These are phyloP conservation scores for Laticauda laticaudata DNA, from an alignment of 2,113 vertebrate genomes.

Conservation along the genomic window DNA sequence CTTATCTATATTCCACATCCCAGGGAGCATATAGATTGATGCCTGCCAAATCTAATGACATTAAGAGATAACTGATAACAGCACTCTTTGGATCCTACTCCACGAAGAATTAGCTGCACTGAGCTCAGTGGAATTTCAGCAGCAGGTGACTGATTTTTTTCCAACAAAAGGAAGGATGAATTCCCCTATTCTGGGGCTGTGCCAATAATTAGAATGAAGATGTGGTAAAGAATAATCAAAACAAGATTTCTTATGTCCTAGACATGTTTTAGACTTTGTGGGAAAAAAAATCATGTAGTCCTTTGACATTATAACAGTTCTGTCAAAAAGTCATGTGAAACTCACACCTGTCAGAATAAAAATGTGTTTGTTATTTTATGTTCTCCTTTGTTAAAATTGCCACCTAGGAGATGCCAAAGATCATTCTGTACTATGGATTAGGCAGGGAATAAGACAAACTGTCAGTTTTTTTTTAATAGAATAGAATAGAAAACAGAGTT, in stretches of 20 bases:
- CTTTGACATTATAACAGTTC: slow-evolving; percentile 47
- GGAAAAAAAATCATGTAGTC: slow-evolving; percentile 41
- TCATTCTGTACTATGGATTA: slow-evolving; percentile 50
- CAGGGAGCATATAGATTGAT: background rate
- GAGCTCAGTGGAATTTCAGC: background rate
- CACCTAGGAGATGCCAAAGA: slow-evolving; percentile 53
- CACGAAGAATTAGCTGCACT: background rate
- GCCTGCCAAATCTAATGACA: background rate
- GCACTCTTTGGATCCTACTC: background rate
- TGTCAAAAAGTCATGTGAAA: slow-evolving; percentile 57
- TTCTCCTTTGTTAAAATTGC: slow-evolving; percentile 49
- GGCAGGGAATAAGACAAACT: slow-evolving; percentile 47
- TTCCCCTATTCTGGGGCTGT: background rate
- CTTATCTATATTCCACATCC: background rate
- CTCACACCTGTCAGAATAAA: slow-evolving; percentile 62
- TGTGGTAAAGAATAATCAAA: background rate
- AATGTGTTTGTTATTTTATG: background rate
- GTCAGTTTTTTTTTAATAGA: background rate
- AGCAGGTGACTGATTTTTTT: background rate
- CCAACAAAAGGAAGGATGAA: fast-evolving
- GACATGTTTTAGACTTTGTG: slow-evolving; percentile 25
- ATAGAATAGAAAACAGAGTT: no score
- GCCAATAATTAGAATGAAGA: background rate
- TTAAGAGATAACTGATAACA: background rate
- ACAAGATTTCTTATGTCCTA: background rate